Conservation (phyloP, 92 coral and sea anemone species). For the Palythoa grandiflora region DNA sequence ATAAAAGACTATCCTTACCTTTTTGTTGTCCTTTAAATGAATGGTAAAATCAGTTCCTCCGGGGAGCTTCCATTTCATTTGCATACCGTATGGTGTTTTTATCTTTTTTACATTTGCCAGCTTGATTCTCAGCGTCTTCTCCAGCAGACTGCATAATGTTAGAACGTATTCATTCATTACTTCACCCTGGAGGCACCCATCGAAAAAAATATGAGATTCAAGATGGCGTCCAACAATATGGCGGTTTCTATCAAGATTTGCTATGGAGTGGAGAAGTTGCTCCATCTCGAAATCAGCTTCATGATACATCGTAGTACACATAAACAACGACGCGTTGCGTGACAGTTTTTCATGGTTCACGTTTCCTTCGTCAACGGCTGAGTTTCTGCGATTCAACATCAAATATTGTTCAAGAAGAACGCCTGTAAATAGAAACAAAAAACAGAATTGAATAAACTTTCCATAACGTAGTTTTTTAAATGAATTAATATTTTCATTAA, state of each 20-base stretch:
- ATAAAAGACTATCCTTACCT: slow-evolving; percentile 25
- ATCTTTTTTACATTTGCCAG: slow-evolving; percentile 48
- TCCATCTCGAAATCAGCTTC: slow-evolving; percentile 79
- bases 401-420: slow-evolving; percentile 65
- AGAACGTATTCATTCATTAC: slow-evolving; percentile 60
- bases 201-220: slow-evolving; percentile 80
- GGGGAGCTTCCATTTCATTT: slow-evolving; percentile 68
- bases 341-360: slow-evolving; percentile 44
- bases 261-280: slow-evolving; percentile 68
- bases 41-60: slow-evolving; percentile 66
- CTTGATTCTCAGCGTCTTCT: slow-evolving; percentile 55
- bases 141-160: slow-evolving; percentile 61
- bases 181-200: slow-evolving; percentile 72
- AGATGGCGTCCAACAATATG: slow-evolving; percentile 57
- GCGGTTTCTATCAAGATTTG: slow-evolving; percentile 57
- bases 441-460: not conserved
- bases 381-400: slow-evolving; percentile 68
- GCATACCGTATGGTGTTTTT: slow-evolving; percentile 79
- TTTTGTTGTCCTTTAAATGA: slow-evolving; percentile 77
- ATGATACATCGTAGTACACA: slow-evolving; percentile 88
- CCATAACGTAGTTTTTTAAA: not conserved
- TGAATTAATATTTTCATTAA: too few relatives aligned
- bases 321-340: slow-evolving; percentile 63
- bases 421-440: slow-evolving; percentile 32
- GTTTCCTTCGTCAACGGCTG: slow-evolving; percentile 54